Evolutionary conservation across 2,888 invertebrate genomes (phyloP).

Genomic region (Phengaris arion): DNA sequence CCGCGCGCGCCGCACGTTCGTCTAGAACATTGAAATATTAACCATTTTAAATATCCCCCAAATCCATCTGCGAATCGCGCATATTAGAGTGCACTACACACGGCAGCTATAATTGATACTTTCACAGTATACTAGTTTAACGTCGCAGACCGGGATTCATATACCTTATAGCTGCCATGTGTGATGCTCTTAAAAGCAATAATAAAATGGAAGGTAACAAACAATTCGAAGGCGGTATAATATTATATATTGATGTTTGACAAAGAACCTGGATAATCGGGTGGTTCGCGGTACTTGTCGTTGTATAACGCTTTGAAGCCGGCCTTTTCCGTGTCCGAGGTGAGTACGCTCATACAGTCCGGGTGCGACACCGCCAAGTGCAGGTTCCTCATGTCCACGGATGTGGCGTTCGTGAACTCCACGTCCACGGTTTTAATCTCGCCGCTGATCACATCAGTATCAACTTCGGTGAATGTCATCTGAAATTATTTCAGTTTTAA

Average conservation of each 20-base stretch:
- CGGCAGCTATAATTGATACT: no score
- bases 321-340: slow-evolving; percentile 45
- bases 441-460: slow-evolving; percentile 84
- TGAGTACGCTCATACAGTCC: slow-evolving; percentile 80
- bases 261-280: slow-evolving; percentile 59
- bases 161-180: no score
- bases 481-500: slow-evolving; percentile 47
- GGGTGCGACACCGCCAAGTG: slow-evolving; percentile 85
- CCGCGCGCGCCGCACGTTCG: slow-evolving; percentile 61
- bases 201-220: no score
- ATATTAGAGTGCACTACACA: no score
- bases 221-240: no score
- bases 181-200: no score
- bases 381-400: slow-evolving; percentile 81
- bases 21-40: slow-evolving; percentile 45
- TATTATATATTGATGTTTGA: no score
- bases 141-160: no score
- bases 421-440: slow-evolving; percentile 85
- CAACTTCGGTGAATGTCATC: slow-evolving; percentile 85
- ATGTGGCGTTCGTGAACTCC: slow-evolving; percentile 84
- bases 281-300: slow-evolving; percentile 75
- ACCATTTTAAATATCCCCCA: background rate
- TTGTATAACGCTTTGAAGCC: slow-evolving; percentile 56
- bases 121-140: no score
- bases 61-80: no score